Percentiles rank a stretch among this genome's conserved stretches.
Conservation (phyloP, 2,113 vertebrate genomes). For the Columba janthina region DNA sequence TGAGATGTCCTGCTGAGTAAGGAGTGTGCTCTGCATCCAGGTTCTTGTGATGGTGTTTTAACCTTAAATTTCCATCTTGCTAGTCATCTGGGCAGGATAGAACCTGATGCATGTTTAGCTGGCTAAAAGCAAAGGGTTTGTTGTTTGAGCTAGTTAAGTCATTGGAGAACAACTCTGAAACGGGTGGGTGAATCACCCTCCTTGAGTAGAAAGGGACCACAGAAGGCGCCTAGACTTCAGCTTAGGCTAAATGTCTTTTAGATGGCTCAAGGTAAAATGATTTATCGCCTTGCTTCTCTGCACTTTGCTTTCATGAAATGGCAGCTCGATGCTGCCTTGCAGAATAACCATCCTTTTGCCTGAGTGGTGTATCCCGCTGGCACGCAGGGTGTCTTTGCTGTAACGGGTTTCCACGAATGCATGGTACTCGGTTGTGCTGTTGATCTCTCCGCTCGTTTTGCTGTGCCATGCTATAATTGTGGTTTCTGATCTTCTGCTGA, state of each 20-base stretch:
- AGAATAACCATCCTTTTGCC: neutral
- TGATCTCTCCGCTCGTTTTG: neutral
- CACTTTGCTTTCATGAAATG: neutral
- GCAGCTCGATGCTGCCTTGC: accelerated
- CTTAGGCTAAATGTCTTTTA: neutral
- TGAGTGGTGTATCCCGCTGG: neutral
- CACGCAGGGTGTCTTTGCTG: neutral
- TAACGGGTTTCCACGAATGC: neutral
- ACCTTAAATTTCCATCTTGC: neutral
- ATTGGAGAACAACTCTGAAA: neutral
- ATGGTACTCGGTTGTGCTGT: neutral
- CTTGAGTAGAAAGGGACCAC: neutral
- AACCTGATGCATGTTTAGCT: neutral
- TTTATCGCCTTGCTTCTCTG: neutral
- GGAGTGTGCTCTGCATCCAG: neutral
- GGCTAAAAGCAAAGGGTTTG: neutral
- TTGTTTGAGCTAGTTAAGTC: neutral
- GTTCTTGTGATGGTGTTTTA: neutral
- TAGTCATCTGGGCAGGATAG: neutral
- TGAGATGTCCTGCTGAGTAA: neutral
- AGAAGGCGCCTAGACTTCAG: neutral
- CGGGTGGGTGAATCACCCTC: neutral
- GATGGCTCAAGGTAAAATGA: neutral
- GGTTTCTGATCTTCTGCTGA: neutral
- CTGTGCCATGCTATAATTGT: neutral